phyloP scores from a whole-genome alignment of 1,140 invertebrate species.

The Ips nitidus region DNA sequence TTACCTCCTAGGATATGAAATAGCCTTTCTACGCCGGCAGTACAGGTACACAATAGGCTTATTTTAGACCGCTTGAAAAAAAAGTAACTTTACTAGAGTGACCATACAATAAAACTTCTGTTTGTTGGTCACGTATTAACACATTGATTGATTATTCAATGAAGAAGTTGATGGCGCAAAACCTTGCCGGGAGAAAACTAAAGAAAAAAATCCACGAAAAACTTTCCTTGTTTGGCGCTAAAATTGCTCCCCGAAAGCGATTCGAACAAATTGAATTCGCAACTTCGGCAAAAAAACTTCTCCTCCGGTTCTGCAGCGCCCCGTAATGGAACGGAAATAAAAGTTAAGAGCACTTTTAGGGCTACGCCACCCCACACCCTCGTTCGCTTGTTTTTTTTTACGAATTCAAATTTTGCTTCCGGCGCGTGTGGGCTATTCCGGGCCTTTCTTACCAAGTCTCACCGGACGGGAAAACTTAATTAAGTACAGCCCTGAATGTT shows the following conservation, averaged over 20 bases:
- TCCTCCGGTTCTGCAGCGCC: neutral
- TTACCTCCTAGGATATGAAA: no score
- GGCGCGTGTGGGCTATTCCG: no score
- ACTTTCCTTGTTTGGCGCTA: constrained; percentile 13
- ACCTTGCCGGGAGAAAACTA: neutral
- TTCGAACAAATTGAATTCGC: constrained; percentile 23
- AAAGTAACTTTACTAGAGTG: no score
- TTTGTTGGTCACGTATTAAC: no score
- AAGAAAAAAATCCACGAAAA: neutral
- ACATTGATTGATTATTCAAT: neutral
- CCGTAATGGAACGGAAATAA: constrained; percentile 1
- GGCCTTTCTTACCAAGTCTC: no score
- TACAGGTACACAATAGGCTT: no score
- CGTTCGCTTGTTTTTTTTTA: neutral
- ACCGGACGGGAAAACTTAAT: no score
- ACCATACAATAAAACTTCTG: no score
- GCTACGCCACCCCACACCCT: neutral
- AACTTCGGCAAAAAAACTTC: constrained; percentile 12
- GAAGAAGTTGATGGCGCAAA: neutral
- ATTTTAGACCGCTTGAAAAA: no score
- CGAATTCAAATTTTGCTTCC: no score
- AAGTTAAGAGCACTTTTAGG: constrained; percentile 4
- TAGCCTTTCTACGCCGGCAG: no score
- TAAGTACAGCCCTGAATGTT: no score
- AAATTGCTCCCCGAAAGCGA: neutral